Evolutionary conservation across 2,113 vertebrate genomes (phyloP), one percentile per base, ranked within the genome.

Genomic region (Tyrannus savana): DNA sequence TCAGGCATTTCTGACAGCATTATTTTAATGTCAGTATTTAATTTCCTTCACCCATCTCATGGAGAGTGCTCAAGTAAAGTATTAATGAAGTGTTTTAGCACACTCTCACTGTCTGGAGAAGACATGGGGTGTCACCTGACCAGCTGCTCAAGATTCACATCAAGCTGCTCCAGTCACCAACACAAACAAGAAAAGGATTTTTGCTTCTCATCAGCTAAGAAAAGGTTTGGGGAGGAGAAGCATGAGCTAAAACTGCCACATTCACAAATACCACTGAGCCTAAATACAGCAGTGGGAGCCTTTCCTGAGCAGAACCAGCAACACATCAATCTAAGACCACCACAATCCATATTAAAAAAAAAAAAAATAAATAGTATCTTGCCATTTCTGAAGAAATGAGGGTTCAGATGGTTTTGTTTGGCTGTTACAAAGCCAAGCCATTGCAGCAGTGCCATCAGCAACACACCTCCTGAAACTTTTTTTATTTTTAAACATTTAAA

Each of bases 11-110:
- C 84, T 94, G 50, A 76, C 58, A 82, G 73, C 39, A 33, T 82
- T 75, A 75, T 55, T 89, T 82, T 35, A 96, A 87, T 73, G 55
- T 73, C 59, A 87, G 35, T 31, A 94, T 85, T 93, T 62, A 1
- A 42, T 85, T 91, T 94, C 78, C 74, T 85, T 89, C 53, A 69
- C 71, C 30, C 24, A 76, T 62, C 59, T 73, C 74, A 73, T 1
- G 77, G 76, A 76, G 30, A 50, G 18, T 1, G 3, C 41, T 89
- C 49, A 64, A 56, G 33, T 76, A 22, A 86, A 86, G 89, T 37
- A 90, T 95, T 94, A 87, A 85, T 73, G 77, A 91, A 87, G 88
- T 58, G 78, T 31, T 62, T 87, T 92, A 87, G 90, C 35, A 91
- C 35, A 71, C 62, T 75, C 76, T 46, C 31, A 14, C 42, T 87